Evolutionary conservation across 2,888 invertebrate genomes (phyloP), one percentile per base, ranked within the genome.

Genomic region (Meiosimyza decipiens): DNA sequence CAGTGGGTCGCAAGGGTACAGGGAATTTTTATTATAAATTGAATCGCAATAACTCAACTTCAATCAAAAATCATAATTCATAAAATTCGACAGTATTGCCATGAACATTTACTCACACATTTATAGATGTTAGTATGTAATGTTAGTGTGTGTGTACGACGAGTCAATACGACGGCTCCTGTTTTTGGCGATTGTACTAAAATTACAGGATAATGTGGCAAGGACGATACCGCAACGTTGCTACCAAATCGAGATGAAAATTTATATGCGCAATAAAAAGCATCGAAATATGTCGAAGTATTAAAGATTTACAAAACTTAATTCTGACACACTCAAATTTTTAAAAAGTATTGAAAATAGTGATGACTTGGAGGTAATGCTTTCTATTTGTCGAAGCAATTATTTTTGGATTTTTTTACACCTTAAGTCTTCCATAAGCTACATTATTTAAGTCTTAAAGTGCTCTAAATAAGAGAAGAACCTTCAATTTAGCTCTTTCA

Each of bases 41-140:
- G 80, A 80, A 79, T 82, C 77, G 83, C 81, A 82, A 85, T 86
- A 86, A 85, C 80, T 85, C 82, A 85, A 82, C 82, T 85, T 85
- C 85, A 86, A 85, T 86, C 85, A 85, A 86, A 85, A 85, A 85
- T 85, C 86, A 84, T 84, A 85, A 85, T 82, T 86, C 83, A 85
- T 83, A 75, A 73, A 78, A 79, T 79, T 79, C 79, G 83, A 83
- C 83, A 82, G 63, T 62, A 51, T 40, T 69, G 47, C 54, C 49
- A 51, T 59, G 71, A 71, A 71, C 72, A 67, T 59, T 73, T 22
- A 60, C 18, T 65, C 63, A 65, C 68, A 33, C 65, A 60, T 54
- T 63, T 72, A 72, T 76, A 76, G 75, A 55, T 74, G 72, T 67
- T 65, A 52, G 59, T 66, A 65, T 62, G 51, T 59, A 49, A 73